Conservation (phyloP, 1,140 invertebrate species). For the Ips typographus region DNA sequence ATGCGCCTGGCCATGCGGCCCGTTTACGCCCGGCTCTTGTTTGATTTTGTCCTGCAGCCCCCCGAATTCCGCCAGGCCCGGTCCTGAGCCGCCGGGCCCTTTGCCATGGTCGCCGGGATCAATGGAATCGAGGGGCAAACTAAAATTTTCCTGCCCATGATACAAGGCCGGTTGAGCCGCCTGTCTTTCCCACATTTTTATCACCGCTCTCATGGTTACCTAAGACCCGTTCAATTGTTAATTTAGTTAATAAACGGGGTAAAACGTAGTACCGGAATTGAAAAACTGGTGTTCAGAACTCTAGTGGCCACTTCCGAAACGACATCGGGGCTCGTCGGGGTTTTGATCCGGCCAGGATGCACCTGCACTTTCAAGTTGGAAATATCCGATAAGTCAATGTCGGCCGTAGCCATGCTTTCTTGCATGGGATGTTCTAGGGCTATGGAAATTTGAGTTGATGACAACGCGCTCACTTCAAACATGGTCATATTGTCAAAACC, state of each 20-base stretch:
- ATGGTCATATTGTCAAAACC: constrained; percentile 81
- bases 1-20: constrained; percentile 36
- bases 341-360: constrained; percentile 52
- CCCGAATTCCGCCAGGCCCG: constrained; percentile 55
- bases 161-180: constrained; percentile 47
- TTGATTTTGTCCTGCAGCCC: constrained; percentile 58
- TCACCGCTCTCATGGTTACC: constrained; percentile 68
- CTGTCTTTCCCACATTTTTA: constrained; percentile 59
- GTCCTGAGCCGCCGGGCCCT: constrained; percentile 53
- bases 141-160: constrained; percentile 53
- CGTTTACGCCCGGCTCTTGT: constrained; percentile 56
- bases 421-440: constrained; percentile 91
- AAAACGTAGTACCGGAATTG: constrained; percentile 67
- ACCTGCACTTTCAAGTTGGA: constrained; percentile 67
- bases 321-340: constrained; percentile 56
- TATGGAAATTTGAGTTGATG: constrained; percentile 85
- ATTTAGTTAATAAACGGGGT: constrained; percentile 1
- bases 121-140: constrained; percentile 52
- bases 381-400: constrained; percentile 83
- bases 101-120: constrained; percentile 52
- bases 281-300: constrained; percentile 87
- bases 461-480: constrained; percentile 88
- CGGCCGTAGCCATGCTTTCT: constrained; percentile 89
- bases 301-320: constrained; percentile 77
- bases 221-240: neutral